A percentile compares a stretch with the other conserved stretches of the same genome.
phyloP scores from a whole-genome alignment of 2,113 vertebrate species.

The Pseudorasbora parva region DNA sequence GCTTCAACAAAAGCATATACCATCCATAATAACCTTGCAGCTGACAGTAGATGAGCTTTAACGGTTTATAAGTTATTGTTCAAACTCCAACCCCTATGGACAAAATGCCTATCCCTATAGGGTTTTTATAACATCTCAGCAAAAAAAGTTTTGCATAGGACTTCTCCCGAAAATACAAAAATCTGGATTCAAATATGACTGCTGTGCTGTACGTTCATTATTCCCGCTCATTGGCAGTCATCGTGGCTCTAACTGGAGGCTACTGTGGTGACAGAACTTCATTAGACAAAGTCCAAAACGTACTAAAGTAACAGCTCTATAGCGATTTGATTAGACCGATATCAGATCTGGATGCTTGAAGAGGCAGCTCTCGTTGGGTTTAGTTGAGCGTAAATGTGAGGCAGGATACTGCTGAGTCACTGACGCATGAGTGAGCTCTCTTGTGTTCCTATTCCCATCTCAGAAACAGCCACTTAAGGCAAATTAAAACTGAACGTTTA shows the following conservation, averaged over 20 bases:
- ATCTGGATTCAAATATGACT: neutral
- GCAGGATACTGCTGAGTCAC: constrained; percentile 46
- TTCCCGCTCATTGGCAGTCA: too few relatives aligned
- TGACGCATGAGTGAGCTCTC: constrained; percentile 31
- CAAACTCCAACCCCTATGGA: too few relatives aligned
- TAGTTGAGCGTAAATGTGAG: constrained; percentile 29
- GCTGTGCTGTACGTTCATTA: constrained; percentile 2
- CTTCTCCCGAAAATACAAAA: neutral
- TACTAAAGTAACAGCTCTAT: constrained; percentile 18
- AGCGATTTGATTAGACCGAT: constrained; percentile 18
- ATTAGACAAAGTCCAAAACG: neutral
- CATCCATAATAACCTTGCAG: too few relatives aligned
- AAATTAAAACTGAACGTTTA: constrained; percentile 3
- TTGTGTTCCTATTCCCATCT: neutral
- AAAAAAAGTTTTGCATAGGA: neutral
- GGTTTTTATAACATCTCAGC: too few relatives aligned
- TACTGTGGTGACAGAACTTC: neutral
- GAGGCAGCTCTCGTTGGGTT: constrained; percentile 54
- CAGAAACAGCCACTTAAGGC: constrained; percentile 22
- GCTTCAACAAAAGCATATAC: too few relatives aligned
- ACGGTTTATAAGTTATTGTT: too few relatives aligned
- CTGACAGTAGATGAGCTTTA: too few relatives aligned
- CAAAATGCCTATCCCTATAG: too few relatives aligned
- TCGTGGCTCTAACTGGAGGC: neutral
- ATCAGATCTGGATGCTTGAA: constrained; percentile 25